Evolutionary conservation across 2,113 vertebrate species (phyloP).

Genomic region (Nicator chloris): DNA sequence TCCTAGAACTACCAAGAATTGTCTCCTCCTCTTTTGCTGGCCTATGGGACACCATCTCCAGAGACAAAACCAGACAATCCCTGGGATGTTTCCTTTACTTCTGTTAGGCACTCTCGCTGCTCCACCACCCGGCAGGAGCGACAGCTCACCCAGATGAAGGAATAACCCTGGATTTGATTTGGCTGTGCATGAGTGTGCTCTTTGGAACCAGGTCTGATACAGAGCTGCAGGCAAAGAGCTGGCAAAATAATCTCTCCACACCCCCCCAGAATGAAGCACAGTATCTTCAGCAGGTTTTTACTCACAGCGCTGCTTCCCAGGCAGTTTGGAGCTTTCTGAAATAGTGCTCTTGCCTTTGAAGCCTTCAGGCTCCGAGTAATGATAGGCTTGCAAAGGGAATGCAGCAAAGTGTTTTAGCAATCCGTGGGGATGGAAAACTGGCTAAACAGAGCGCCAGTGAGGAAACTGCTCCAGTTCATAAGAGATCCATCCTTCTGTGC

Average conservation of each 20-base stretch:
- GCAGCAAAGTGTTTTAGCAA: neutral
- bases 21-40: neutral
- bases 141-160: neutral
- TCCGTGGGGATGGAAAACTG: neutral
- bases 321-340: neutral
- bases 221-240: neutral
- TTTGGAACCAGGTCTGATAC: neutral
- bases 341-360: neutral
- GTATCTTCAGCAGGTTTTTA: neutral
- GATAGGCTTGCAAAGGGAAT: neutral
- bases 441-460: neutral
- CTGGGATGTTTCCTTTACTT: neutral
- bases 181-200: rapidly evolving
- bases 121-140: neutral
- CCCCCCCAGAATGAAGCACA: neutral
- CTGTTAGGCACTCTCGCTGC: neutral
- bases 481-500: neutral
- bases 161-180: neutral
- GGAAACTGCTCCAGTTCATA: neutral
- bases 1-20: neutral
- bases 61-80: neutral
- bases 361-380: neutral
- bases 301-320: neutral
- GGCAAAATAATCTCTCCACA: neutral
- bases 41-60: neutral